These are phyloP conservation scores for Onchidella celtica DNA, from an alignment of 2,888 invertebrate species.

Conservation along the genomic window DNA sequence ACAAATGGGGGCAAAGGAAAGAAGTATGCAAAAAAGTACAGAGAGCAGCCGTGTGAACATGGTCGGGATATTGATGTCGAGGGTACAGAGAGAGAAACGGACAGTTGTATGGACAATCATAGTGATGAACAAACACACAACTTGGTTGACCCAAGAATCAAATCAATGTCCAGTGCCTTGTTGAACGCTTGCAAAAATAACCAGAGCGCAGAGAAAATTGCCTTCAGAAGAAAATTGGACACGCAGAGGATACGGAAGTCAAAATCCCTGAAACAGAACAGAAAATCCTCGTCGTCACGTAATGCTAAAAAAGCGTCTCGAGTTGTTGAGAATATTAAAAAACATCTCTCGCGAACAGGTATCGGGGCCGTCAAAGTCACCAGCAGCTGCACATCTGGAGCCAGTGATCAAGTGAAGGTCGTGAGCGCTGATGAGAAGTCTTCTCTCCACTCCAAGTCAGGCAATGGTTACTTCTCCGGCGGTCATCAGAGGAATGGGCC, in stretches of 20 bases:
- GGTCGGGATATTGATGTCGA: neutral
- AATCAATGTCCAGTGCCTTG: conserved; percentile 34
- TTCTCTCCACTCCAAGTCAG: no score
- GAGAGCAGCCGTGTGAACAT: no score
- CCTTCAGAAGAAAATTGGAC: conserved; percentile 7
- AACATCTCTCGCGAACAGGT: neutral
- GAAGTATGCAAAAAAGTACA: no score
- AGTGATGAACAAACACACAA: no score
- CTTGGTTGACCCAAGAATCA: conserved; percentile 39
- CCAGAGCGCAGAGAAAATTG: conserved; percentile 35
- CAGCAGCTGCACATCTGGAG: no score
- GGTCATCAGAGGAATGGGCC: no score
- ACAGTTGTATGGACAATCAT: no score
- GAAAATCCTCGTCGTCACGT: neutral
- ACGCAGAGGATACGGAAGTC: neutral
- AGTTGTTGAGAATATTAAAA: conserved; percentile 1
- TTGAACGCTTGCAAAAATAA: conserved; percentile 12
- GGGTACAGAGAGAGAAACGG: neutral
- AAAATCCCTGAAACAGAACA: neutral
- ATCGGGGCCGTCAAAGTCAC: neutral
- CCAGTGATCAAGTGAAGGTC: no score
- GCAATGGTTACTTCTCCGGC: no score
- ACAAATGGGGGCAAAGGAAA: no score
- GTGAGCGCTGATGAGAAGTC: no score
- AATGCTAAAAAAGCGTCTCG: neutral